A percentile compares a stretch with the other conserved stretches of the same genome.
These are phyloP conservation scores for Amiota minor DNA, from an alignment of 2,888 invertebrate genomes.

Conservation along the genomic window DNA sequence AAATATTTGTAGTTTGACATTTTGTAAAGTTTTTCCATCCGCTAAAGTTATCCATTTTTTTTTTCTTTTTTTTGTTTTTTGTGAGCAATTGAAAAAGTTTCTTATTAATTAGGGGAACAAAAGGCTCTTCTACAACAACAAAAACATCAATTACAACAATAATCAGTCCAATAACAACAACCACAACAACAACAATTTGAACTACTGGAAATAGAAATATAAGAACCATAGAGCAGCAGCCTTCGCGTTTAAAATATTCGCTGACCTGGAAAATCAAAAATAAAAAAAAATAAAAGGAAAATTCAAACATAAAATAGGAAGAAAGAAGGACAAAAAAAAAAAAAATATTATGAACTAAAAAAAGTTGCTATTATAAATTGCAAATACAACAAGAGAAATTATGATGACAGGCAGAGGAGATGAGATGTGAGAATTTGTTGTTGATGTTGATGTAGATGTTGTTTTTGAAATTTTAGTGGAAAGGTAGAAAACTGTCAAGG, in stretches of 20 bases:
- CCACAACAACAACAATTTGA: not conserved
- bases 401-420: slow-evolving; percentile 6
- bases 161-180: slow-evolving; percentile 17
- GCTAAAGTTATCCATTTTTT: not conserved
- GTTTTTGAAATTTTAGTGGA: not conserved
- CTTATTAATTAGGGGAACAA: slow-evolving; percentile 21
- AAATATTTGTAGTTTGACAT: not conserved
- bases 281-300: slow-evolving; percentile 3
- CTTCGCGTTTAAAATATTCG: slow-evolving; percentile 43
- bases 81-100: not conserved
- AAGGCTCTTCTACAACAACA: not conserved
- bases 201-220: slow-evolving; percentile 56
- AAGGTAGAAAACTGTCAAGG: slow-evolving; percentile 64
- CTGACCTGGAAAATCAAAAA: slow-evolving; percentile 64
- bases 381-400: slow-evolving; percentile 53
- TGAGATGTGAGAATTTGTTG: not conserved
- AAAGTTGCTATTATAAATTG: slow-evolving; percentile 67
- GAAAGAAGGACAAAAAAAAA: not conserved
- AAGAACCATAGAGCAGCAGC: slow-evolving; percentile 39
- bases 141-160: slow-evolving; percentile 23
- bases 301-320: not conserved
- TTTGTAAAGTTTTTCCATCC: not conserved
- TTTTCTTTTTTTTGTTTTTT: not conserved
- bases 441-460: not conserved
- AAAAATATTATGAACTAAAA: not conserved